Evolutionary conservation across 2,888 invertebrate genomes (phyloP).

Genomic region (Cantharis nigra): DNA sequence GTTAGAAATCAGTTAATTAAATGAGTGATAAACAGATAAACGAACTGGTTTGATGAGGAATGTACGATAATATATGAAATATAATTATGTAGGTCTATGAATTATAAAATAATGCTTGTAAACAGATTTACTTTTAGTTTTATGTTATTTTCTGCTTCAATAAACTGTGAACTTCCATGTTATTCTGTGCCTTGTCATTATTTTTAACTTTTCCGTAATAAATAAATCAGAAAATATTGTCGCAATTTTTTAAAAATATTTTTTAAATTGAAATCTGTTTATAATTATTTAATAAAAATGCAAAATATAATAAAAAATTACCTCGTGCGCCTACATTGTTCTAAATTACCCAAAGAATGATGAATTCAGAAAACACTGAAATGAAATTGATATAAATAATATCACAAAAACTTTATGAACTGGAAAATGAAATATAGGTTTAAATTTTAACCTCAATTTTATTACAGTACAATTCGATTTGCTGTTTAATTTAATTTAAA

Average conservation of each 20-base stretch:
- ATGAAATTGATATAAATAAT: slow-evolving; percentile 1
- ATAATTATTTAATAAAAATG: not conserved
- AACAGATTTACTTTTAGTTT: not conserved
- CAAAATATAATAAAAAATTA: not conserved
- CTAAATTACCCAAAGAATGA: not conserved
- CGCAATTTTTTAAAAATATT: not conserved
- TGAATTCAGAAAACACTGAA: not conserved
- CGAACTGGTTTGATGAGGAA: too few species aligned
- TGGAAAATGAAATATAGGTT: not conserved
- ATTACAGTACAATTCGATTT: not conserved
- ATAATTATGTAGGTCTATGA: too few species aligned
- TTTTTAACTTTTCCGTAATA: not conserved
- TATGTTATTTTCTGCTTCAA: not conserved
- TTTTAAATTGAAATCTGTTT: not conserved
- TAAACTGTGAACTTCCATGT: not conserved
- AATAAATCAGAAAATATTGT: not conserved
- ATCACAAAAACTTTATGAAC: slow-evolving; percentile 3
- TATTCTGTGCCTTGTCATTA: not conserved
- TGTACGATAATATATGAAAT: too few species aligned
- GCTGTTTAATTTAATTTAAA: slow-evolving; percentile 2
- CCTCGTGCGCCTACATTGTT: not conserved
- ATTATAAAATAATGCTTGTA: not conserved
- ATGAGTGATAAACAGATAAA: too few species aligned
- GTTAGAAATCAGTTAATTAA: too few species aligned
- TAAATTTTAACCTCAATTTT: slow-evolving; percentile 2